phyloP scores from a whole-genome alignment of 2,113 vertebrate genomes.

The Chionodraco myersi region DNA sequence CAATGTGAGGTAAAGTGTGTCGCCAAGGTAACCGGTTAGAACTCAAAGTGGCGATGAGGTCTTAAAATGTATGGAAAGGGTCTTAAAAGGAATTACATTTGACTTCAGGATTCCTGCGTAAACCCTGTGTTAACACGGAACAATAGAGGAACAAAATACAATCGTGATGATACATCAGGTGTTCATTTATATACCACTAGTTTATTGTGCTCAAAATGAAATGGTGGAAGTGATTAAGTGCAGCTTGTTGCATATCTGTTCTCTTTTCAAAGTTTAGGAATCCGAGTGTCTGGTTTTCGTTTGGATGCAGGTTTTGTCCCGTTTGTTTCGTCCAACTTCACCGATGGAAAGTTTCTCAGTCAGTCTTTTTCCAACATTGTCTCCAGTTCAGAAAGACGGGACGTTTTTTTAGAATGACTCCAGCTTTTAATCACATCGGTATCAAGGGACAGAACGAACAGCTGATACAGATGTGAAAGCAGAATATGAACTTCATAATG shows the following conservation, averaged over 20 bases:
- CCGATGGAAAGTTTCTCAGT: slow-evolving; percentile 30
- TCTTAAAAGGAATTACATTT: no score
- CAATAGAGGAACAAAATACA: no score
- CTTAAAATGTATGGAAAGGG: no score
- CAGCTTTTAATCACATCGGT: neutral
- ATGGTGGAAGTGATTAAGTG: neutral
- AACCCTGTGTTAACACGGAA: no score
- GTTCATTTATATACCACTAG: no score
- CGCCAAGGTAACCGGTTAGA: no score
- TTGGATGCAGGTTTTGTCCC: slow-evolving; percentile 31
- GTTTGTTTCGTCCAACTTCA: slow-evolving; percentile 13
- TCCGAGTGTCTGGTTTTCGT: slow-evolving; percentile 39
- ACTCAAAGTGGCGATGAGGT: no score
- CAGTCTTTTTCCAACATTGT: slow-evolving; percentile 17
- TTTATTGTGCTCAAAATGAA: neutral
- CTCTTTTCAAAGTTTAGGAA: slow-evolving; percentile 11
- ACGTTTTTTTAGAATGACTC: slow-evolving; percentile 18
- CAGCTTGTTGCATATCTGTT: neutral
- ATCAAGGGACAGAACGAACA: slow-evolving; percentile 3
- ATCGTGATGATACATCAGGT: no score
- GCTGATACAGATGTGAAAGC: slow-evolving; percentile 7
- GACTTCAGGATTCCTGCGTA: no score
- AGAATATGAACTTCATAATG: slow-evolving; percentile 9
- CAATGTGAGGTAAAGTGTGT: no score
- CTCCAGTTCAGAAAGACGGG: slow-evolving; percentile 30